Base-by-base conservation (phyloP, 1,140 invertebrate species). In the Sitodiplosis mosellana region DNA sequence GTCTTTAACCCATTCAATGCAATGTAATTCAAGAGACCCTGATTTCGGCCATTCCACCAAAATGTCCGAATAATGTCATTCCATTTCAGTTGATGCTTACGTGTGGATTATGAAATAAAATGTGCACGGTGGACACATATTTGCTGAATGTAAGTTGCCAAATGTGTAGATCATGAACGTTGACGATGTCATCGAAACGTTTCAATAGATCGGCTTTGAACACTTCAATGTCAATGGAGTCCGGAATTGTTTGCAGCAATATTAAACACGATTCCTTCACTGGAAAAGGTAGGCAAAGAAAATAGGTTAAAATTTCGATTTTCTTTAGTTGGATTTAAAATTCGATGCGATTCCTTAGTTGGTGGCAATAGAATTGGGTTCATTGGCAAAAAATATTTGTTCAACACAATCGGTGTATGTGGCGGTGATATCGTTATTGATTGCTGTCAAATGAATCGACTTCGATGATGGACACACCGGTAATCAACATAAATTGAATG, bases 81-180 rank as follows among this genome's bases (percentile, higher is more conserved):
- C n/a, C n/a, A n/a, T n/a, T n/a, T n/a, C n/a, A n/a, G n/a, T n/a
- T n/a, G n/a, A n/a, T n/a, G 50, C 58, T 57, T 57, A 73, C 73
- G 55, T 67, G 70, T 38, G 74, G 72, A 62, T 78, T 74, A 47
- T 75, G 63, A 56, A 82, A 81, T 54, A 81, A 77, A 17, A 83
- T 77, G 57, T 83, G 80, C n/a, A 74, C 77, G 0, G 81, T 82
- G 2, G 77, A 77, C 45, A 82, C 76, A 17, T 79, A 74, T 66
- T 81, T 77, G 21, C 72, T 66, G 11, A 75, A 72, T 0, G 79
- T 81, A 34, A 87, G 59, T 52, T 82, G 76, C 84, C 84, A 87
- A 3, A 87, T 75, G 52, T 87, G 84, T 14, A 87, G 69, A 61
- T 88, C 83, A 53, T 88, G 84, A 12, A 87, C 75, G 53, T 81